Evolutionary conservation across 1,140 invertebrate genomes (phyloP), one percentile per base, ranked within the genome.

Genomic region (Battus philenor): DNA sequence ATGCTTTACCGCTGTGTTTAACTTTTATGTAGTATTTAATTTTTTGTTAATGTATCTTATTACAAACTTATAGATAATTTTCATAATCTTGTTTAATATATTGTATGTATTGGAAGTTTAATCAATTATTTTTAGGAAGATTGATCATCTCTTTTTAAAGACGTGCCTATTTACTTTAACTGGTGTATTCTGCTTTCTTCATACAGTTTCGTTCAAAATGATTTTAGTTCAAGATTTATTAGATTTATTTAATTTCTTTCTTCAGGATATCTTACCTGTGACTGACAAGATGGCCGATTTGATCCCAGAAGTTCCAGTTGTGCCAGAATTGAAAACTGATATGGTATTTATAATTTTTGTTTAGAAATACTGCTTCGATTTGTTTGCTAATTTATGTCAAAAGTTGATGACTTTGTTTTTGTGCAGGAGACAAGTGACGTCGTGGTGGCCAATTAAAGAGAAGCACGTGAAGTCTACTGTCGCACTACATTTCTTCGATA

Each of bases 271-370:
- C 15, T 32, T 72, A 17, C 51, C 67, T 1, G 53, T 68, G 13
- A 53, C 61, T 17, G 80, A 84, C 53, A 81, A 81, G 58, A 68
- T 84, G 20, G 66, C 69, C 6, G 80, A 84, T 38, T 58, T 84
- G 49, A 84, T 83, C 49, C 73, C 79, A 11, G 79, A 83, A 43
- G 58, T 81, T 27, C 73, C 79, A 8, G 63, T 63, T 38, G 59
- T 83, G 34, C 77, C 79, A 46, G 79, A 80, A 47, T 33, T 80
- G 18, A 77, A 79, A 49, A 72, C 71, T 32, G 75, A 81, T 64
- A 59, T 63, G 67, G 79, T 84, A 67, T 58, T 38, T 59, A 26
- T 33, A 12, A 44, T 31, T 26, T 20, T 7, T 17, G n/a, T 9
- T 29, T 29, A 16, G 10, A 10, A 34, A 18, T 4, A 6, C 10